Conservation (phyloP, 2,113 vertebrate genomes). For the Anolis carolinensis region DNA sequence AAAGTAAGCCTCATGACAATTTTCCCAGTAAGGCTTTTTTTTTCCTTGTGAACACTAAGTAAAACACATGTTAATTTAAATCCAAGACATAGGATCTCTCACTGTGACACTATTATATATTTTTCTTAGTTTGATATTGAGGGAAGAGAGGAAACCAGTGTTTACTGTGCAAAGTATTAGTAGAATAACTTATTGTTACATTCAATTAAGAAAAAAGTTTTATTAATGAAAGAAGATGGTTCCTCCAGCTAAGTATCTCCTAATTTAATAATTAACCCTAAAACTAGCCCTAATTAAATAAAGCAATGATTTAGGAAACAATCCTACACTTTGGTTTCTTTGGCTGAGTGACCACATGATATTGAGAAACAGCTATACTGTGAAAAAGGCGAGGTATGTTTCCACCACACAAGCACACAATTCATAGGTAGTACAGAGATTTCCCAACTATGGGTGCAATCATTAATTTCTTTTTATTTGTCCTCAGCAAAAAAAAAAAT, state of each 20-base stretch:
- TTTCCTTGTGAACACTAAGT: neutral
- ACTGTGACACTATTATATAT: neutral
- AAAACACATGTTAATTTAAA: neutral
- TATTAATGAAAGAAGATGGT: conserved; percentile 63
- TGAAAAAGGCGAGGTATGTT: no score
- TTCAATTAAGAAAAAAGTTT: conserved; percentile 54
- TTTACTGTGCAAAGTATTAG: conserved; percentile 42
- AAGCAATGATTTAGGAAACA: conserved; percentile 39
- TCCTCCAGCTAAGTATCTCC: conserved; percentile 61
- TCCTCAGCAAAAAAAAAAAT: no score
- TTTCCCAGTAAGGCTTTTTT: neutral
- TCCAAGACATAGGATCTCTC: neutral
- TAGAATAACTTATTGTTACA: conserved; percentile 53
- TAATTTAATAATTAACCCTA: conserved; percentile 54
- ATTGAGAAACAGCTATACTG: neutral
- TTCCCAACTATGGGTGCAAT: no score
- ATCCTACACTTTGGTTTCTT: neutral
- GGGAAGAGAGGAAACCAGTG: conserved; percentile 20
- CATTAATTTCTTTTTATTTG: no score
- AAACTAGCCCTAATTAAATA: conserved; percentile 52
- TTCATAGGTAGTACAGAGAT: no score
- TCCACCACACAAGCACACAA: no score
- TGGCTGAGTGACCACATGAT: neutral
- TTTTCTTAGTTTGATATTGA: neutral
- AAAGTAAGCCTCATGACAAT: neutral